Evolutionary conservation across 2,888 invertebrate species (phyloP).

Genomic region (Acheta domesticus): DNA sequence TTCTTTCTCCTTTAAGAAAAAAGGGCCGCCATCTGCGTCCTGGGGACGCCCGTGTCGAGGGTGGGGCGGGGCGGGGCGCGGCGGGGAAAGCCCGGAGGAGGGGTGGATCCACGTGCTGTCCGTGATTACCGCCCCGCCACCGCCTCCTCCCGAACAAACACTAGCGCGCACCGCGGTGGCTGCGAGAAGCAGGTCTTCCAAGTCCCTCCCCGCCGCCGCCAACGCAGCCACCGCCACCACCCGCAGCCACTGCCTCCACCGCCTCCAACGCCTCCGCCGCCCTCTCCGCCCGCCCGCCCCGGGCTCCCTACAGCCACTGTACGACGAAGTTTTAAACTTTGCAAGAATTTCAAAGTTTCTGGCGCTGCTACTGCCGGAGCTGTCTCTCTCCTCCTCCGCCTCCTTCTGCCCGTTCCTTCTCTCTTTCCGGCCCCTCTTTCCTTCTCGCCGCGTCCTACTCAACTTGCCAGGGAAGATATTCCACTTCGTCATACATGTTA

Average conservation of each 20-base stretch:
- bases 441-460: background rate
- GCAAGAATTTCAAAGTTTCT: constrained; percentile 25
- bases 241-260: too few relatives aligned
- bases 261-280: background rate
- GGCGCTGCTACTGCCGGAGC: constrained; percentile 7
- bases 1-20: constrained; percentile 10
- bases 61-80: background rate
- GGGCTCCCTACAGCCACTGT: constrained; percentile 18
- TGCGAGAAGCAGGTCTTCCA: background rate
- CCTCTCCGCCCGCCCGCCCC: background rate
- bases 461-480: constrained; percentile 1
- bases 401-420: background rate
- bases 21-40: constrained; percentile 18
- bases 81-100: background rate
- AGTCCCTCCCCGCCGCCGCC: background rate
- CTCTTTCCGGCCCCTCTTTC: background rate
- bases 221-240: background rate
- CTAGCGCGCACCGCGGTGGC: constrained; percentile 7
- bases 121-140: constrained; percentile 10
- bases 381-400: constrained; percentile 1
- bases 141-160: constrained; percentile 10
- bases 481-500: constrained; percentile 18
- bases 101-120: constrained; percentile 4
- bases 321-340: constrained; percentile 26
- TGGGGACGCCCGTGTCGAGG: background rate